Evolutionary conservation across 2,888 invertebrate genomes (phyloP), one percentile per base, ranked within the genome.

Genomic region (Notodonta dromedarius): DNA sequence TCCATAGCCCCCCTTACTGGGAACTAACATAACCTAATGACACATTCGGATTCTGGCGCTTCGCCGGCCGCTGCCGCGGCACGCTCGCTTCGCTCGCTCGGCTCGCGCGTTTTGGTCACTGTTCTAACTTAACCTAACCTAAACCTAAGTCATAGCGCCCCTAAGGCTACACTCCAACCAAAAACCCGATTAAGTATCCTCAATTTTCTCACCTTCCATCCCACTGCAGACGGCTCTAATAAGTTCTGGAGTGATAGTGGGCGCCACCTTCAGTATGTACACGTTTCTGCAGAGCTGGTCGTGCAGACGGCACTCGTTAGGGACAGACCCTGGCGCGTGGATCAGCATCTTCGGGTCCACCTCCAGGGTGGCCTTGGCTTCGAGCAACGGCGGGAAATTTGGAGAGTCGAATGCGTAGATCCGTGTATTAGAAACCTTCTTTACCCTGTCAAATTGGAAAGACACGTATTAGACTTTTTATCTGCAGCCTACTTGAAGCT

Each of bases 401-500:
- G 98, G 98, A 0, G 98, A 96, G 69, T 95, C 94, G 84, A 98
- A 98, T 0, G 98, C 98, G 73, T 96, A 95, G 71, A 98, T 95
- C 39, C 95, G 94, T n/a, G 95, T 95, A 24, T 96, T 95, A 58
- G 96, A 97, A 0, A 95, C 91, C 90, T 98, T 98, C 58, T 96
- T 95, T 0, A 97, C 96, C 58, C 98, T 94, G 85, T 12, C 11
- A 42, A 42, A 42, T 42, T 42, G n/a, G 40, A 40, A 24, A 2
- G 35, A 35, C 35, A 35, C 35, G 12, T 1, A 11, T 42, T 11
- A 9, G 12, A 42, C 35, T 35, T 35, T 35, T 35, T 7, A 6
- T 5, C 35, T 35, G 35, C 35, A 35, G 35, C 35, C 35, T 35
- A 3, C 35, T 35, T 35, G 35, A 35, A 35, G 1, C 4, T 35